Base-by-base conservation (phyloP, 2,888 invertebrate species). In the Charanyca ferruginea region DNA sequence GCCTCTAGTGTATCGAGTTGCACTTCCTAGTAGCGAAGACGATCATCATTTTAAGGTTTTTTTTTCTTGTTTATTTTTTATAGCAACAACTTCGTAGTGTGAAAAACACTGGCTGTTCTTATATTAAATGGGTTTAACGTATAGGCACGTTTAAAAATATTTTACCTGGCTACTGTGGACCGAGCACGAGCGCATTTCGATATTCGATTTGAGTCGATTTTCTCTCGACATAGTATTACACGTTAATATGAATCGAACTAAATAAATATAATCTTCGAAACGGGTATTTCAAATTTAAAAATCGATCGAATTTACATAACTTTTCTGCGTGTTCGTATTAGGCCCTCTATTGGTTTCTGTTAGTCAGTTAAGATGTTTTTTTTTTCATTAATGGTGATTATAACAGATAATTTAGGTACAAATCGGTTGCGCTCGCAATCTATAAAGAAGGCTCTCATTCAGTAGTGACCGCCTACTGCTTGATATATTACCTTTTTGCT, bases 1-100 rank as follows among this genome's bases (percentile, higher is more conserved):
- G 86, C 84, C 84, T 76, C 86, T 79, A 85, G 86, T 86, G 88
- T 90, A 91, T 92, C 90, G 77, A 67, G 86, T 92, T 91, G 80
- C 88, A 73, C 85, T 89, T 87, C 86, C 87, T 87, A 87, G 85
- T 83, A 83, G 77, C 63, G 44, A 16, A 20, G 57, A 75, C 64
- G 79, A 35, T 58, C 79, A 73, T 66, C 72, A 67, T 80, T 77
- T 80, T 48, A 32, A 44, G 18, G 1, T n/a, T n/a, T 48, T 62
- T 57, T 63, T 76, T 76, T 75, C 44, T 58, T 62, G 45, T 72
- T 58, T 35, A 59, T 67, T 73, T 73, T 71, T 75, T 65, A 59
- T 60, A 45, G 45, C 53, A 51, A 60, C 63, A 58, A 51, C 51
- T 69, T 38, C 25, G 35, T 25, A 68, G 66, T 80, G 81, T 81